phyloP scores from a whole-genome alignment of 2,888 invertebrate species.

The Pyrochroa serraticornis region DNA sequence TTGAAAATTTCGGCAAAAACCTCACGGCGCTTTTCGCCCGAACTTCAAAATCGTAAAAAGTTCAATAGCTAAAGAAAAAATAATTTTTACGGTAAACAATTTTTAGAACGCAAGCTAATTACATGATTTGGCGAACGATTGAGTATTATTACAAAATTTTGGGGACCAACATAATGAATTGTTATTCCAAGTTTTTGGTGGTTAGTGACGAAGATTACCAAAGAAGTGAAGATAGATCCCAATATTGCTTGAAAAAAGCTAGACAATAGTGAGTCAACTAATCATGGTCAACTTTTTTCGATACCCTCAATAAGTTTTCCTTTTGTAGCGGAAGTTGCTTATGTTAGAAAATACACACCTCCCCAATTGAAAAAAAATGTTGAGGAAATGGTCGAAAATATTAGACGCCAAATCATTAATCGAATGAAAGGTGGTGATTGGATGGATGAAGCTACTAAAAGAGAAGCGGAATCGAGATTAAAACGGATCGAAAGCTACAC shows the following conservation, averaged over 20 bases:
- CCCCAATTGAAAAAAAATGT: conserved; percentile 34
- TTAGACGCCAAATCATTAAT: conserved; percentile 37
- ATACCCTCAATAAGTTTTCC: conserved; percentile 35
- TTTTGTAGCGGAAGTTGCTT: conserved; percentile 43
- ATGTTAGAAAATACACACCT: conserved; percentile 39
- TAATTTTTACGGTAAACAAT: not conserved
- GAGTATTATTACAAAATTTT: conserved; percentile 39
- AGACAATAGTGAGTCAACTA: conserved; percentile 36
- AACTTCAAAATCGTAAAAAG: conserved; percentile 41
- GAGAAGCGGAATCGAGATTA: conserved; percentile 29
- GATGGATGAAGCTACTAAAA: conserved; percentile 39
- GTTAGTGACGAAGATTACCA: conserved; percentile 2
- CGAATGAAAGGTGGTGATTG: conserved; percentile 34
- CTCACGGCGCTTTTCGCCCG: conserved; percentile 37
- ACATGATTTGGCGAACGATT: conserved; percentile 44
- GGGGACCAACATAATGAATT: conserved; percentile 33
- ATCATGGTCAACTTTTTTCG: conserved; percentile 10
- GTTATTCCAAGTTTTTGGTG: conserved; percentile 31
- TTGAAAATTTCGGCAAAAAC: conserved; percentile 37
- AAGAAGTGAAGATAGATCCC: conserved; percentile 23
- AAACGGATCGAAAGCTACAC: conserved; percentile 35
- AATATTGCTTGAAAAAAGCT: conserved; percentile 37
- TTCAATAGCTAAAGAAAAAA: not conserved
- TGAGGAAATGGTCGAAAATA: conserved; percentile 34
- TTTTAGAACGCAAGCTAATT: conserved; percentile 45